Percentiles rank a stretch among this genome's conserved stretches.
These are phyloP conservation scores for Frieseomelitta varia DNA, from an alignment of 1,140 invertebrate species.

Conservation along the genomic window DNA sequence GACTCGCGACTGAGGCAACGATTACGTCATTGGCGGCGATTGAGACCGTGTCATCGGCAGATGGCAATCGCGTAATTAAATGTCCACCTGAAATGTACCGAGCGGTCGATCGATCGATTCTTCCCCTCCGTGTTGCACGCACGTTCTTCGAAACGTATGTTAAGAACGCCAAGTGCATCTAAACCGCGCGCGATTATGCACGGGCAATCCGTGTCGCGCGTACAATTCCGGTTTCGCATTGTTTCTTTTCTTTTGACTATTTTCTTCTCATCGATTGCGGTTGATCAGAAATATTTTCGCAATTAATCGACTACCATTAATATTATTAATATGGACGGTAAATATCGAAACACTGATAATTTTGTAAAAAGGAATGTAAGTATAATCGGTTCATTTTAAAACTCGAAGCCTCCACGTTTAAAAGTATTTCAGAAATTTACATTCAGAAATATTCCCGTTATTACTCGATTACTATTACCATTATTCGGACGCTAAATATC, in stretches of 20 bases:
- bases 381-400: too few species aligned
- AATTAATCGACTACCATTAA: background rate
- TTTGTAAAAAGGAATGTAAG: too few species aligned
- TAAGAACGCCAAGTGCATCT: background rate
- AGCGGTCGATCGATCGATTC: constrained; percentile 33
- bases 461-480: too few species aligned
- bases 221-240: background rate
- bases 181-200: constrained; percentile 7
- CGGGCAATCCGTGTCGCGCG: background rate
- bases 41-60: constrained; percentile 54
- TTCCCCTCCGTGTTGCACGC: background rate
- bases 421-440: too few species aligned
- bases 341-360: too few species aligned
- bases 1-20: constrained; percentile 24
- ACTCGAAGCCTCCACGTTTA: too few species aligned
- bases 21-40: constrained; percentile 49
- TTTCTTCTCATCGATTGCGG: background rate
- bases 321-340: too few species aligned
- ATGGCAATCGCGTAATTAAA: constrained; percentile 59
- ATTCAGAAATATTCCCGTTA: too few species aligned
- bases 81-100: constrained; percentile 57
- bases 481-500: too few species aligned
- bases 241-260: background rate
- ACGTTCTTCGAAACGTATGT: background rate
- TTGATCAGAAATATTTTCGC: background rate